These are phyloP conservation scores for Acanthosepion pharaonis DNA, from an alignment of 2,888 invertebrate species.

Conservation along the genomic window DNA sequence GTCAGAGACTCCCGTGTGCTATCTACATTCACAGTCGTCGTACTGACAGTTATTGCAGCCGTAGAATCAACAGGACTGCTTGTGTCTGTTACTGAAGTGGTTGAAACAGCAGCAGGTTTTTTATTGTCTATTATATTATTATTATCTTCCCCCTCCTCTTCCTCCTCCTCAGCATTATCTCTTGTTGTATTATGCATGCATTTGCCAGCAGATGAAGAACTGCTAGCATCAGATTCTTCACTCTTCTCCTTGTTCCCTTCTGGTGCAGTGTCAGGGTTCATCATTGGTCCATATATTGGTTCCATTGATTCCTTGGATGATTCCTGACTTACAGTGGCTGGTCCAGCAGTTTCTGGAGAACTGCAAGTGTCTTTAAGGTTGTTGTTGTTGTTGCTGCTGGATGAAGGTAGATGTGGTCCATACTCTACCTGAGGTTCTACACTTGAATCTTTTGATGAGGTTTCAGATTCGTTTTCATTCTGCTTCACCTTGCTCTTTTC, in stretches of 20 bases:
- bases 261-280: neutral
- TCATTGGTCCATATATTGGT: neutral
- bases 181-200: neutral
- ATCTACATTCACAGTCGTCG: neutral
- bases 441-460: neutral
- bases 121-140: neutral
- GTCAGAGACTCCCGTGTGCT: neutral
- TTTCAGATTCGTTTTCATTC: neutral
- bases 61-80: neutral
- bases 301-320: neutral
- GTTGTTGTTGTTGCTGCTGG: neutral
- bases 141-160: neutral
- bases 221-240: constrained; percentile 46
- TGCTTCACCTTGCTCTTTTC: neutral
- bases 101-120: neutral
- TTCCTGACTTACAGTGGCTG: neutral
- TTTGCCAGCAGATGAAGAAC: constrained; percentile 39
- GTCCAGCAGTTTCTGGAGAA: neutral
- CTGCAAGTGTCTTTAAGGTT: neutral
- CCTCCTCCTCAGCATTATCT: constrained; percentile 34
- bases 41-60: constrained; percentile 43
- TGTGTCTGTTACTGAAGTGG: neutral
- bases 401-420: neutral
- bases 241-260: constrained; percentile 48
- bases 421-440: neutral